Evolutionary conservation across 2,888 invertebrate genomes (phyloP).

Genomic region (Cataglyphis rosenhaueri): DNA sequence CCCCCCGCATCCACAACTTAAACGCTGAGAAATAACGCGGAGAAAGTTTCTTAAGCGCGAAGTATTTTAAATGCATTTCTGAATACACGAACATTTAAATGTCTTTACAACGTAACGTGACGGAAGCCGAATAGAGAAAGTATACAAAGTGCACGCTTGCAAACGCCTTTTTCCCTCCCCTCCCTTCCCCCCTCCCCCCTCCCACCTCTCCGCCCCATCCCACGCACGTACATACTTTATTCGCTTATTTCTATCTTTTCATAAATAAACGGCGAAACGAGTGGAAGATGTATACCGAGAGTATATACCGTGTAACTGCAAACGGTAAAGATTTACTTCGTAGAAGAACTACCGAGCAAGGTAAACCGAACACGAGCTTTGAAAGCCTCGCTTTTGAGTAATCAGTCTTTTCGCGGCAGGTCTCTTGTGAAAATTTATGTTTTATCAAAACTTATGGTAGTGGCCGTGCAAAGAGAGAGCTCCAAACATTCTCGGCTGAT

Average conservation of each 20-base stretch:
- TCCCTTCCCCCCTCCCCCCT: not conserved
- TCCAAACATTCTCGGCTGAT: not conserved
- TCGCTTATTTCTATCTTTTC: conserved; percentile 47
- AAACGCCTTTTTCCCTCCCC: conserved; percentile 2
- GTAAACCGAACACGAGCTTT: conserved; percentile 44
- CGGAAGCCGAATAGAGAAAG: not conserved
- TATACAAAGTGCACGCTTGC: not conserved
- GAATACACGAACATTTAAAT: conserved; percentile 33
- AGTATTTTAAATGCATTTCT: not conserved
- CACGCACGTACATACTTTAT: conserved; percentile 11
- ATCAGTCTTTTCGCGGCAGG: conserved; percentile 39
- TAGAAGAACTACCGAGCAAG: conserved; percentile 18
- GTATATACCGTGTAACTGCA: conserved; percentile 26
- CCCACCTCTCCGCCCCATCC: not conserved
- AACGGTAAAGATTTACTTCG: conserved; percentile 48
- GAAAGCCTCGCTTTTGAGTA: conserved; percentile 49
- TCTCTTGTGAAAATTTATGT: conserved; percentile 32
- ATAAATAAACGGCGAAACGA: conserved; percentile 43
- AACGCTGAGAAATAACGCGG: conserved; percentile 14
- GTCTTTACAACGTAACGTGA: conserved; percentile 5
- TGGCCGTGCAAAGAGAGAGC: not conserved
- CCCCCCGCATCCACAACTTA: not conserved
- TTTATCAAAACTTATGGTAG: conserved; percentile 43
- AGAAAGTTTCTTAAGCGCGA: conserved; percentile 13
- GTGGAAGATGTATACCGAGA: conserved; percentile 21